These are phyloP conservation scores for Sesia apiformis DNA, from an alignment of 2,888 invertebrate species.

Conservation along the genomic window DNA sequence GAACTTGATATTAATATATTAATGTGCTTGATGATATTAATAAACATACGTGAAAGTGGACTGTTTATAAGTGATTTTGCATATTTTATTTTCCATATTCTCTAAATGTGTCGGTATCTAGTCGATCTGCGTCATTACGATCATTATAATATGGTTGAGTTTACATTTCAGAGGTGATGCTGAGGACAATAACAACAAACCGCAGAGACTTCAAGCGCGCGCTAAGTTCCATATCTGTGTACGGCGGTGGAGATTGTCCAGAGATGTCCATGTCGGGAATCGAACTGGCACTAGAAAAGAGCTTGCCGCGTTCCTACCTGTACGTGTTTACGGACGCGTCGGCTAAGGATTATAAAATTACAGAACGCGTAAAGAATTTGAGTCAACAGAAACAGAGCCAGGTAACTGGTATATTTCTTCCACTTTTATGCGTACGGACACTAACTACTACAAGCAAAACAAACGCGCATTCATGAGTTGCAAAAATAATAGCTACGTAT, in stretches of 20 bases:
- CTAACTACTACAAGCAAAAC: too few relatives aligned
- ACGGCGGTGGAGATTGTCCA: conserved; percentile 35
- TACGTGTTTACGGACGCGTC: conserved; percentile 55
- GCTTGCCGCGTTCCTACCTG: conserved; percentile 33
- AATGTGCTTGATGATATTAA: too few relatives aligned
- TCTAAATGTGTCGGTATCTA: too few relatives aligned
- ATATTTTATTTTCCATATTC: too few relatives aligned
- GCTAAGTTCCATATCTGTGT: conserved; percentile 15
- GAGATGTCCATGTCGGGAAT: conserved; percentile 45
- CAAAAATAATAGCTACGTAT: too few relatives aligned
- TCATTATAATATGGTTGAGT: too few relatives aligned
- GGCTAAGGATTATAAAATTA: conserved; percentile 26
- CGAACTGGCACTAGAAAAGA: conserved; percentile 26
- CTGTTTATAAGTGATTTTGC: too few relatives aligned
- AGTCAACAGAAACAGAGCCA: conserved; percentile 32
- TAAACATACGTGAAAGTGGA: too few relatives aligned
- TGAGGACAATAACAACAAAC: conserved; percentile 24
- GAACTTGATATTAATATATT: too few relatives aligned
- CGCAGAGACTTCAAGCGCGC: conserved; percentile 21
- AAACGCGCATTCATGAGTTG: too few relatives aligned
- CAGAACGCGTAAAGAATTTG: conserved; percentile 25
- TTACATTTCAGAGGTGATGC: conserved; percentile 16
- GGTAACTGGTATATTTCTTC: conserved; percentile 23
- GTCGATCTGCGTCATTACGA: too few relatives aligned
- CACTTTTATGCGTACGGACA: too few relatives aligned